phyloP scores from a whole-genome alignment of 2,888 invertebrate genomes.

The Protonemura montana region DNA sequence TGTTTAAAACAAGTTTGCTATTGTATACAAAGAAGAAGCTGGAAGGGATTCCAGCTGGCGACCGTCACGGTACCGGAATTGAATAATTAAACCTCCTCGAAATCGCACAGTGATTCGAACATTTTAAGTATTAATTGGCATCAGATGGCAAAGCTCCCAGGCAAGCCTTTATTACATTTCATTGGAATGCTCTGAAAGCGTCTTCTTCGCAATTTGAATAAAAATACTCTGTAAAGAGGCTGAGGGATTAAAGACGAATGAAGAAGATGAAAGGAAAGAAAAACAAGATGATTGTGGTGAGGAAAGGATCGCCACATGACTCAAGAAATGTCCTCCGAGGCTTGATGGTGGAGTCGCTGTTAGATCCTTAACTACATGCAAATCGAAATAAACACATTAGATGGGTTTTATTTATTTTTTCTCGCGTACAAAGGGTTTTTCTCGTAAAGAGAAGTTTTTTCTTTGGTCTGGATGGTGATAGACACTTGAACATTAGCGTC shows the following conservation, averaged over 20 bases:
- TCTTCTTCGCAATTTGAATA: not conserved
- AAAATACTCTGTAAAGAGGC: not conserved
- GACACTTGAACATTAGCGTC: constrained; percentile 1
- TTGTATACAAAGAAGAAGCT: too few relatives aligned
- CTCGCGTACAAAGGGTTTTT: not conserved
- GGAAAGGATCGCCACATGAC: not conserved
- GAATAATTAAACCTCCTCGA: not conserved
- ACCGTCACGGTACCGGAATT: too few relatives aligned
- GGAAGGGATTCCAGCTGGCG: too few relatives aligned
- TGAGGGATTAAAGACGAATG: not conserved
- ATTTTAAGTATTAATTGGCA: not conserved
- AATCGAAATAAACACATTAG: constrained; percentile 30
- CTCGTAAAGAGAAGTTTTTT: not conserved
- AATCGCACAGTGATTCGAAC: not conserved
- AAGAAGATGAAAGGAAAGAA: constrained; percentile 17
- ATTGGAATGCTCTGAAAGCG: not conserved
- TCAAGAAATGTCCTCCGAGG: not conserved
- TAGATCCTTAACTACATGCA: constrained; percentile 29
- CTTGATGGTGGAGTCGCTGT: not conserved
- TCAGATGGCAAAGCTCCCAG: not conserved
- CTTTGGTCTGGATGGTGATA: not conserved
- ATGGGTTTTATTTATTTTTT: constrained; percentile 8
- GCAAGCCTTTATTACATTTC: not conserved
- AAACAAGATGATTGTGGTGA: not conserved
- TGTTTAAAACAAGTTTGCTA: too few relatives aligned